Evolutionary conservation across 2,888 invertebrate species (phyloP).

Genomic region (Spicauda simplicius): DNA sequence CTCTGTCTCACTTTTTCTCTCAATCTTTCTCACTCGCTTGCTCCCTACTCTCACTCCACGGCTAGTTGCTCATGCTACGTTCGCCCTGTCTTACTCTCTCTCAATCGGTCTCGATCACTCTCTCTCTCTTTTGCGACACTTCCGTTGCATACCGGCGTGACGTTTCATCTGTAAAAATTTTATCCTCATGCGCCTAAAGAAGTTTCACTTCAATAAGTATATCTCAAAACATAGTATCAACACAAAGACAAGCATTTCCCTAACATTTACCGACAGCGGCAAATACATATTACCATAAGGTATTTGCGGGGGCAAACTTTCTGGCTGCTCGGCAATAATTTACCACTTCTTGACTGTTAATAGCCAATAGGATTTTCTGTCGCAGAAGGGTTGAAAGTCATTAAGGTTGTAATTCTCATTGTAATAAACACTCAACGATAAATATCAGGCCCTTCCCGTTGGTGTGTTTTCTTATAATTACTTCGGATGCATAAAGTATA

Average conservation of each 20-base stretch:
- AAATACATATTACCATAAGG: slow-evolving; percentile 68
- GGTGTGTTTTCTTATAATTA: slow-evolving; percentile 30
- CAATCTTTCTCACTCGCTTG: too few relatives aligned
- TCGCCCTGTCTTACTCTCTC: too few relatives aligned
- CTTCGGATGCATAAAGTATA: slow-evolving; percentile 19
- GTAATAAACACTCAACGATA: slow-evolving; percentile 82
- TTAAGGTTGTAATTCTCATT: slow-evolving; percentile 83
- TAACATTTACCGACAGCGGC: not conserved
- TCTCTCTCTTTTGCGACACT: too few relatives aligned
- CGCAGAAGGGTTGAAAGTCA: slow-evolving; percentile 75
- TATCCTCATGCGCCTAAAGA: too few relatives aligned
- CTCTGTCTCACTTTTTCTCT: too few relatives aligned
- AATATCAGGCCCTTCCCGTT: slow-evolving; percentile 74
- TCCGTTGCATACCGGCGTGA: too few relatives aligned
- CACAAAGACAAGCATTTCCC: not conserved
- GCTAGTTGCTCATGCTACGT: too few relatives aligned
- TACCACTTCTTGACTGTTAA: slow-evolving; percentile 79
- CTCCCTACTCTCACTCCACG: too few relatives aligned
- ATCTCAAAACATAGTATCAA: too few relatives aligned
- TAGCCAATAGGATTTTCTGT: slow-evolving; percentile 83
- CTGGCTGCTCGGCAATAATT: slow-evolving; percentile 62
- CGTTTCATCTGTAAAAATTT: too few relatives aligned
- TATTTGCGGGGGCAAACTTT: slow-evolving; percentile 52
- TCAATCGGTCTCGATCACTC: too few relatives aligned
- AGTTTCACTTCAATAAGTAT: too few relatives aligned